Conservation (phyloP, 2,888 invertebrate genomes). For the Pimpla rufipes region DNA sequence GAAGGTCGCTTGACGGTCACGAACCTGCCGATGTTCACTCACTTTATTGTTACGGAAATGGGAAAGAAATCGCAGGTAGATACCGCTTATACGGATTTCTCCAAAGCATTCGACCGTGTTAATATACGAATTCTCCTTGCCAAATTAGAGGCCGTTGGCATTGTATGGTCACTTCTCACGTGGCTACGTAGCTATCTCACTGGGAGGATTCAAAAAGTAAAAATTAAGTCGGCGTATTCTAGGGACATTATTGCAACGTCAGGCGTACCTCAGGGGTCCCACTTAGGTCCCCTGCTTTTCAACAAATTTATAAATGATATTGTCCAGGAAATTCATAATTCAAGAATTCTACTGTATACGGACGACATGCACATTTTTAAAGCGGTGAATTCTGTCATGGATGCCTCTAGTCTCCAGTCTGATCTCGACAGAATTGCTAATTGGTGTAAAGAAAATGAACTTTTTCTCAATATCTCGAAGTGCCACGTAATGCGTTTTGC, state of each 20-base stretch:
- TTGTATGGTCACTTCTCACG: background rate
- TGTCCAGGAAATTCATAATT: background rate
- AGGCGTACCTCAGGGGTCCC: background rate
- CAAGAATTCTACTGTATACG: background rate
- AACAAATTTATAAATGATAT: background rate
- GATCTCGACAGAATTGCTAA: background rate
- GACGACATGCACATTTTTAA: background rate
- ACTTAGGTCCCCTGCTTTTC: background rate
- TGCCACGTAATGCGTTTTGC: background rate
- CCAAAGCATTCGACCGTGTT: background rate
- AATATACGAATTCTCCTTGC: background rate
- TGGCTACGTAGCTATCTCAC: background rate
- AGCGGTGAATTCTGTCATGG: background rate
- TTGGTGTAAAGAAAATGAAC: background rate
- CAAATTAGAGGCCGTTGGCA: background rate
- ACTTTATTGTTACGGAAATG: constrained; percentile 8
- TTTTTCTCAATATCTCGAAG: background rate
- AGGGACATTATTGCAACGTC: background rate
- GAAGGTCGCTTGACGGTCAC: constrained; percentile 8
- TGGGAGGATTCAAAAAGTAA: background rate
- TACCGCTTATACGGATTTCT: background rate
- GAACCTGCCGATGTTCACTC: constrained; percentile 21
- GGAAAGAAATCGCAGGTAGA: background rate
- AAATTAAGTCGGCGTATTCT: background rate
- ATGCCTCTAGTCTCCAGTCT: background rate